phyloP scores from a whole-genome alignment of 2,888 invertebrate species.

The Mycalesis mineus region DNA sequence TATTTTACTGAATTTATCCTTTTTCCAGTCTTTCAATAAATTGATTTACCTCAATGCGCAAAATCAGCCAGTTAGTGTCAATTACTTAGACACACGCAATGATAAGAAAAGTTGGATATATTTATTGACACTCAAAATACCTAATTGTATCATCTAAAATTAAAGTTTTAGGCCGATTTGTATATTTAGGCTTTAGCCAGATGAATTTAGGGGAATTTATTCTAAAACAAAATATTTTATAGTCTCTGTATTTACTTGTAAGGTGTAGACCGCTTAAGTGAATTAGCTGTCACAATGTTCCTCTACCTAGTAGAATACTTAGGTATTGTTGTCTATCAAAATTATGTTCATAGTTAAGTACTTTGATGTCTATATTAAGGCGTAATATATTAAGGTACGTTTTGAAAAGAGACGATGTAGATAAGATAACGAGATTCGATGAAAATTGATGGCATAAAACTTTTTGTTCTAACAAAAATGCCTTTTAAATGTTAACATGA shows the following conservation, averaged over 20 bases:
- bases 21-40: no score
- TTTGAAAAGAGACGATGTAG: constrained; percentile 6
- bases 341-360: constrained; percentile 22
- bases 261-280: constrained; percentile 38
- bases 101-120: no score
- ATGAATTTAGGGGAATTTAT: constrained; percentile 10
- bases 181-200: not conserved
- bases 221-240: constrained; percentile 30
- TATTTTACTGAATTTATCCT: no score
- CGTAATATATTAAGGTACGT: constrained; percentile 39
- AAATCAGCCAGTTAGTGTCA: no score
- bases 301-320: constrained; percentile 50
- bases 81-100: no score
- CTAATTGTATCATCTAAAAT: not conserved
- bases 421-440: not conserved
- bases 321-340: constrained; percentile 37
- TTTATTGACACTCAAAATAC: no score
- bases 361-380: not conserved
- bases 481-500: no score
- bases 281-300: constrained; percentile 57
- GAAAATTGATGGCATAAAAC: no score
- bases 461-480: no score
- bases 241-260: constrained; percentile 28
- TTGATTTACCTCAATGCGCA: no score
- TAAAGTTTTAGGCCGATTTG: not conserved